These are phyloP conservation scores for Oenanthe melanoleuca DNA, from an alignment of 2,113 vertebrate species.

Conservation along the genomic window DNA sequence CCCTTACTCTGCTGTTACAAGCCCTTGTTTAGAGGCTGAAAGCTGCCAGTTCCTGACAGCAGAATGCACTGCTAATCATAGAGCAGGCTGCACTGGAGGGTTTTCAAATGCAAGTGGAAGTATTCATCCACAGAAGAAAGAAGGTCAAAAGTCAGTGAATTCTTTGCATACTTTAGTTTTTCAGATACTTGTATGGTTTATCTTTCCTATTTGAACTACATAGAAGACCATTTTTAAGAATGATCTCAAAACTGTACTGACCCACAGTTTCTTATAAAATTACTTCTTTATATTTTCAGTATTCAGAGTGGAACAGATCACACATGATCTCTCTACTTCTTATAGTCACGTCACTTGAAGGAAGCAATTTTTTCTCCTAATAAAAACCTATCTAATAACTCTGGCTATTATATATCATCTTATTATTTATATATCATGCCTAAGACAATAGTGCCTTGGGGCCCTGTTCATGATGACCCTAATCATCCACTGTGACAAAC, in stretches of 20 bases:
- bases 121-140: background rate
- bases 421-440: background rate
- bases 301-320: background rate
- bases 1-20: background rate
- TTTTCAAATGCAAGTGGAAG: background rate
- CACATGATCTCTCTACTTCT: background rate
- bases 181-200: background rate
- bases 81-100: background rate
- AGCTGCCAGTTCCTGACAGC: background rate
- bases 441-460: background rate
- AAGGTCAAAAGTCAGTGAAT: slow-evolving; percentile 13
- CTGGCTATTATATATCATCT: background rate
- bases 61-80: background rate
- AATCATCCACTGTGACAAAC: background rate
- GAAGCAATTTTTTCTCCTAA: background rate
- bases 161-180: background rate
- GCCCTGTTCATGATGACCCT: background rate
- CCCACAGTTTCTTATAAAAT: background rate
- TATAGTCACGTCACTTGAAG: background rate
- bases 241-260: background rate
- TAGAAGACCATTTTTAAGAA: background rate
- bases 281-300: background rate
- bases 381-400: background rate
- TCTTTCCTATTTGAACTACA: background rate
- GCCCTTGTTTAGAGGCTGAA: background rate